phyloP scores from a whole-genome alignment of 2,113 vertebrate genomes.

The Prunella fulvescens region DNA sequence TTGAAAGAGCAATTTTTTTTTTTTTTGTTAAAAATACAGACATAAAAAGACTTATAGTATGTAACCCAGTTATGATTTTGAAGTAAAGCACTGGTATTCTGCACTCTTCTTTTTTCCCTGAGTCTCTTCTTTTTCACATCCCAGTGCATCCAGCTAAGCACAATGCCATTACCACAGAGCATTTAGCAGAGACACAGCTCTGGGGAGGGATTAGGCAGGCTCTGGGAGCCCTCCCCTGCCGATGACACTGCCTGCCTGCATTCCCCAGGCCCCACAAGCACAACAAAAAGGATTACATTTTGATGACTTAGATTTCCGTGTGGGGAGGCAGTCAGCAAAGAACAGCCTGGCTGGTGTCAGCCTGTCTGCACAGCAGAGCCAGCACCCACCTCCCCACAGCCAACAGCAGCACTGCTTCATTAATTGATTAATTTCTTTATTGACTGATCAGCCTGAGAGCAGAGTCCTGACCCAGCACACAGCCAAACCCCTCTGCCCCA shows the following conservation, averaged over 20 bases:
- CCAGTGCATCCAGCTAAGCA: not conserved
- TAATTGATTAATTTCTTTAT: too few species aligned
- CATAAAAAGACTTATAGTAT: not conserved
- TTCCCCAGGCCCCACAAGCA: not conserved
- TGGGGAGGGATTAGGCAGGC: not conserved
- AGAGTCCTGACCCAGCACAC: accelerated
- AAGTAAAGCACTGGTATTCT: not conserved
- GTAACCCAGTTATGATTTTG: not conserved
- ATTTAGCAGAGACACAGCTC: not conserved
- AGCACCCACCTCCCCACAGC: accelerated
- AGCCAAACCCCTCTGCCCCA: accelerated
- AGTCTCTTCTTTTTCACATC: not conserved
- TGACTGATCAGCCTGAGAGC: too few species aligned
- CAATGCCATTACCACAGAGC: not conserved
- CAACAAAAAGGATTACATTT: not conserved
- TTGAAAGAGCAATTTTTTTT: not conserved
- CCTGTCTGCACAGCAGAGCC: not conserved
- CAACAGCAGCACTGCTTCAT: accelerated
- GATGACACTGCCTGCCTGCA: not conserved
- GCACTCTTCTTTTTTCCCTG: not conserved
- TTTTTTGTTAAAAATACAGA: not conserved
- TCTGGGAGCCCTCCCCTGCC: not conserved
- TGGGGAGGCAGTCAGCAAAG: not conserved
- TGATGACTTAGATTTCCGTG: not conserved
- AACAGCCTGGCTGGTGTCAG: accelerated